These are phyloP conservation scores for Eurystomus gularis DNA, from an alignment of 2,113 vertebrate species.

Conservation along the genomic window DNA sequence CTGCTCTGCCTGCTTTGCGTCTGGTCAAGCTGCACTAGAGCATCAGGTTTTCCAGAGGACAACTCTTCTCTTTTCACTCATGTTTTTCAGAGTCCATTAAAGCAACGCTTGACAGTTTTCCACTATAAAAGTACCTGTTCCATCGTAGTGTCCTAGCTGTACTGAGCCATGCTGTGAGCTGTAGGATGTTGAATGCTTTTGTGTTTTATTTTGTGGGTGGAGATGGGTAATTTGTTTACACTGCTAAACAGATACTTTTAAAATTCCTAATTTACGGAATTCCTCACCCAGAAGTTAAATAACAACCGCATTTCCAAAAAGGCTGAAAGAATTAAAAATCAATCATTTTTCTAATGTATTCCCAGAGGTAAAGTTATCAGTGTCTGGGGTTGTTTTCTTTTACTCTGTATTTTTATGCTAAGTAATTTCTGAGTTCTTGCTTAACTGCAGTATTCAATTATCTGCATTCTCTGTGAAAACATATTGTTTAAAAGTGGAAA, in stretches of 20 bases:
- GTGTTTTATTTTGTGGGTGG: no score
- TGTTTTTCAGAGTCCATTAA: not conserved
- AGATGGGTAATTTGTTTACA: not conserved
- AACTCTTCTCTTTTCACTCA: not conserved
- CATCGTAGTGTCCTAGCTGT: no score
- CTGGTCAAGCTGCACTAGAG: not conserved
- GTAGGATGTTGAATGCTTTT: not conserved
- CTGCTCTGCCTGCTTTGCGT: not conserved
- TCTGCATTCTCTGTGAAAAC: not conserved
- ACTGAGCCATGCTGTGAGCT: not conserved
- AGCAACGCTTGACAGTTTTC: not conserved
- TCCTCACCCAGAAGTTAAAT: not conserved
- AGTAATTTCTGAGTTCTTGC: not conserved
- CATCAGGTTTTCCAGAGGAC: not conserved
- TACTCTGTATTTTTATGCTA: not conserved
- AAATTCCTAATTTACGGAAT: not conserved
- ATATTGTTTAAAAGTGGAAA: not conserved
- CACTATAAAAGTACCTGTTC: not conserved
- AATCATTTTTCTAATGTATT: not conserved
- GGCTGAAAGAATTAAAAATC: not conserved
- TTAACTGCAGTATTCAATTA: not conserved
- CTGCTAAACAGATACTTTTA: not conserved
- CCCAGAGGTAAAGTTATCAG: not conserved
- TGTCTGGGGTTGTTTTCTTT: not conserved
- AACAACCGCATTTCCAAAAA: not conserved